Evolutionary conservation across 2,888 invertebrate species (phyloP), one percentile per base, ranked within the genome.

Genomic region (Scelioninae gen. 2): DNA sequence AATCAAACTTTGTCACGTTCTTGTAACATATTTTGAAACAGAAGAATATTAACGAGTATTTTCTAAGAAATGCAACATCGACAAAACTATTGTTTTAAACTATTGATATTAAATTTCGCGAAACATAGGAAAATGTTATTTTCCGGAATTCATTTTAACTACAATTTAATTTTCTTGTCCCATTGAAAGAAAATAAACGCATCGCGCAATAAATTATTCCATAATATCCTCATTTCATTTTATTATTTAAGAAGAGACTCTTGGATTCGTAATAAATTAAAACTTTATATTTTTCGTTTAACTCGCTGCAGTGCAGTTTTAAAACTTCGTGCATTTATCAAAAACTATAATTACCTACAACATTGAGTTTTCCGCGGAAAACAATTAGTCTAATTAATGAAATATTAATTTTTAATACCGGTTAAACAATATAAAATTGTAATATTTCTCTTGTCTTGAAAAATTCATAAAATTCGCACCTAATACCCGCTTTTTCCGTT

Each of bases 281-380:
- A 46, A 28, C 28, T 46, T 46, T 11, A 11, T 25, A 46, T 28
- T 46, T 46, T 13, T 11, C 28, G 28, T 25, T 46, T 9, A 46
- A n/a, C n/a, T n/a, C 15, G 13, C 28, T 46, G 1, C 15, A 28
- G 15, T 28, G 9, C 5, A 46, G 46, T 25, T 13, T 13, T 22
- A 25, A 28, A 28, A 46, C 25, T 46, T 13, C 7, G 15, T 15
- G 46, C 46, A 28, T 46, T 28, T 28, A 46, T 28, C 46, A 46
- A 15, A 15, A 15, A 28, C 9, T 28, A 16, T 28, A 46, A 46
- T 28, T 46, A 46, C 6, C 22, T 25, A 15, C 15, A 45, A 11
- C 2, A 22, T 33, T 2, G 33, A 11, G 1, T 45, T 45, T 25
- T 22, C 22, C 45, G 5, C 10, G 41, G n/a, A n/a, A n/a, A n/a